phyloP scores from a whole-genome alignment of 2,113 vertebrate species.

The Trinectes maculatus region DNA sequence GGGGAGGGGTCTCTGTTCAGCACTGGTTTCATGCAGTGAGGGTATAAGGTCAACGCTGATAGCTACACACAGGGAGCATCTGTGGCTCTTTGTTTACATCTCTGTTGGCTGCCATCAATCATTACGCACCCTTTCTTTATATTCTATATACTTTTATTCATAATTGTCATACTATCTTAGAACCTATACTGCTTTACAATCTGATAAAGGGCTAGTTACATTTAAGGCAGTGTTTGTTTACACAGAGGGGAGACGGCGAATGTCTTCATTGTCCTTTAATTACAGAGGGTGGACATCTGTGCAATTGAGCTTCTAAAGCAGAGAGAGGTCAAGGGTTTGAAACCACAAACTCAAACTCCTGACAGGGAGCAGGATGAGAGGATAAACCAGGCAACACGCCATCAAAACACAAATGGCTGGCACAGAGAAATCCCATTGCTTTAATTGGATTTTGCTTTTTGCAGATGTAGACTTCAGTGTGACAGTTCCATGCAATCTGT shows the following conservation, averaged over 20 bases:
- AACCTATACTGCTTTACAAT: no score
- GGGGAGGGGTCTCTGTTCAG: constrained; percentile 17
- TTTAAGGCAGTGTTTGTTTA: neutral
- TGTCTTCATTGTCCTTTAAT: constrained; percentile 35
- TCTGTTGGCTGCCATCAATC: constrained; percentile 33
- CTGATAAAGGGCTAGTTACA: neutral
- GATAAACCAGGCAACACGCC: neutral
- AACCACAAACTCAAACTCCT: constrained; percentile 21
- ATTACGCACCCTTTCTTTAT: constrained; percentile 6
- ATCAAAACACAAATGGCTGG: constrained; percentile 32
- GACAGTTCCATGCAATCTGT: neutral
- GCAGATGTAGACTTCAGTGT: constrained; percentile 7
- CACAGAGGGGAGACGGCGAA: neutral
- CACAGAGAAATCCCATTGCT: constrained; percentile 10
- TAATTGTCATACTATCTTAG: no score
- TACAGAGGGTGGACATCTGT: constrained; percentile 4
- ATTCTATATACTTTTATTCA: neutral
- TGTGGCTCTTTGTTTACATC: constrained; percentile 47
- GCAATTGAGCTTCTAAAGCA: neutral
- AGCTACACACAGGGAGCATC: constrained; percentile 55
- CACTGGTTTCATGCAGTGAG: constrained; percentile 19
- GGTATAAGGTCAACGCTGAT: constrained; percentile 70
- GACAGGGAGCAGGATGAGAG: constrained; percentile 13
- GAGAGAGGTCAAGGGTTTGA: constrained; percentile 32
- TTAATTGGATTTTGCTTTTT: neutral